Percentiles rank a stretch among this genome's conserved stretches.
Evolutionary conservation across 2,888 invertebrate genomes (phyloP).

Genomic region (Tupiocoris notatus): DNA sequence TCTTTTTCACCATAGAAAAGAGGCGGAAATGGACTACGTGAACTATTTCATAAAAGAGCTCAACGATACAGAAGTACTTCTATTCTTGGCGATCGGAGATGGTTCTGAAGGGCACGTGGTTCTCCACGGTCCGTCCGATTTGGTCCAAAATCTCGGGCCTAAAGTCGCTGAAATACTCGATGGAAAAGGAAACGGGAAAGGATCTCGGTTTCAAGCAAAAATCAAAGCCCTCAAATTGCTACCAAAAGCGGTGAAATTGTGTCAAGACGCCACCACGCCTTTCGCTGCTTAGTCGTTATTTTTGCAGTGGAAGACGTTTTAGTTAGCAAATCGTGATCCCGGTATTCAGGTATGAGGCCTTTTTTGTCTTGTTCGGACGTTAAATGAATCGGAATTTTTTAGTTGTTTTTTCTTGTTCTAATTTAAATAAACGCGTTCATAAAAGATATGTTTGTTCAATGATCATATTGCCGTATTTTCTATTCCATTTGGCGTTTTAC

Average conservation of each 20-base stretch:
- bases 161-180: conserved; percentile 67
- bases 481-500: too few relatives aligned
- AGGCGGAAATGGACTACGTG: conserved; percentile 77
- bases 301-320: too few relatives aligned
- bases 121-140: conserved; percentile 57
- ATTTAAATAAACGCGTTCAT: background rate
- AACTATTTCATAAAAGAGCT: conserved; percentile 66
- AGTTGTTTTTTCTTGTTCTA: background rate
- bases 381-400: background rate
- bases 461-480: background rate
- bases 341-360: too few relatives aligned
- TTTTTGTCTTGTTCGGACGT: background rate
- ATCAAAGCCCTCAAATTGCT: conserved; percentile 66
- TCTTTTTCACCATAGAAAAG: conserved; percentile 63
- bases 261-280: background rate
- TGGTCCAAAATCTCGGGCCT: conserved; percentile 60
- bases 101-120: conserved; percentile 54
- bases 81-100: conserved; percentile 71
- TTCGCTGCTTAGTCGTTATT: background rate
- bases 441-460: background rate
- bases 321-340: too few relatives aligned
- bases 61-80: conserved; percentile 60
- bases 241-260: conserved; percentile 62
- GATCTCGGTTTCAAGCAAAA: conserved; percentile 74
- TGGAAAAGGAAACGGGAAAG: conserved; percentile 75